phyloP scores from a whole-genome alignment of 2,888 invertebrate genomes.

The Drosophila affinis region DNA sequence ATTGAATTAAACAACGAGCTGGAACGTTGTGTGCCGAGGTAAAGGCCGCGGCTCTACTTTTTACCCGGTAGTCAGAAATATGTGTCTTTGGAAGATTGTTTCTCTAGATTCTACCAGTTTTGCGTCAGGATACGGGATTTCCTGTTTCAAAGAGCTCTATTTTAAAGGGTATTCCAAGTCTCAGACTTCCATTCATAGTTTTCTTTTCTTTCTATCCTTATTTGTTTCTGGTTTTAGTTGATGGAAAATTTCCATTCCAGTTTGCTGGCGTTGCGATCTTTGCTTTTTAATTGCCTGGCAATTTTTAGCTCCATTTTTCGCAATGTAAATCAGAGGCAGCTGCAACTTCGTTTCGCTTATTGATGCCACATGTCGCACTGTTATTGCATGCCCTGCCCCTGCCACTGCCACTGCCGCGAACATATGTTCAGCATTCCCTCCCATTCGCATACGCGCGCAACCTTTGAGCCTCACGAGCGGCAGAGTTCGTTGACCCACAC shows the following conservation, averaged over 20 bases:
- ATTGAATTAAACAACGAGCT: no score
- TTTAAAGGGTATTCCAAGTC: constrained; percentile 6
- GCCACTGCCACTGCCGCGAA: constrained; percentile 39
- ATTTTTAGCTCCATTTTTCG: constrained; percentile 51
- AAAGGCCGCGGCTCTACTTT: no score
- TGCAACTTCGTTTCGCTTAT: constrained; percentile 60
- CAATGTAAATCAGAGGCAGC: constrained; percentile 67
- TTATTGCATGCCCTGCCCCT: background rate
- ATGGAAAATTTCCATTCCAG: constrained; percentile 41
- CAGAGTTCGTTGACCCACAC: constrained; percentile 34
- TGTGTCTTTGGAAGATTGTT: no score
- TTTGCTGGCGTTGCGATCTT: constrained; percentile 31
- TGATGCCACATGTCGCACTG: constrained; percentile 68
- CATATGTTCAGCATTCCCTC: constrained; percentile 59
- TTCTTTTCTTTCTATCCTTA: background rate
- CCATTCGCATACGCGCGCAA: constrained; percentile 45
- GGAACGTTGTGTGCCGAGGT: no score
- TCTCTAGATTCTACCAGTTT: no score
- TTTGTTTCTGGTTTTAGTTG: constrained; percentile 22
- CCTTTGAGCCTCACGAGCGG: constrained; percentile 37
- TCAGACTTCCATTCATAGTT: background rate
- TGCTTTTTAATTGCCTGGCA: constrained; percentile 56
- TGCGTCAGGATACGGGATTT: no score
- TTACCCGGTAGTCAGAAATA: no score
- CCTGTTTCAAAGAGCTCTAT: no score